Evolutionary conservation across 2,113 vertebrate genomes (phyloP).

Genomic region (Tragelaphus buxtoni): DNA sequence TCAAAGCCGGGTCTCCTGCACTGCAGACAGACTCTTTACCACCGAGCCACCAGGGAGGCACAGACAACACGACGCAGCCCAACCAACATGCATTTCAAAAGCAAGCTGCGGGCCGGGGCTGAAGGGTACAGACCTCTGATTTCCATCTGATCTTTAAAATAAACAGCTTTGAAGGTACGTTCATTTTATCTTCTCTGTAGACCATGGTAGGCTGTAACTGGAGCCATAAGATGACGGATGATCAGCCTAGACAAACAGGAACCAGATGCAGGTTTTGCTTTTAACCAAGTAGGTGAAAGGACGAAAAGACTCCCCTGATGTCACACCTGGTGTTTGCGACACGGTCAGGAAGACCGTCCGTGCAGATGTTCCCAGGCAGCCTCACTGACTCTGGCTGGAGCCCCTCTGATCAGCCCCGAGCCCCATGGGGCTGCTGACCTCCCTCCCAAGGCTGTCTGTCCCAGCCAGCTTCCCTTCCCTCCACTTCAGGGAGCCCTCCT

Average conservation of each 20-base stretch:
- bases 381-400: background rate
- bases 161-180: background rate
- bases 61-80: accelerated
- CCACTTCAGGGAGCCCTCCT: background rate
- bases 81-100: background rate
- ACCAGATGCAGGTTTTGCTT: too few relatives aligned
- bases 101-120: accelerated
- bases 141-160: background rate
- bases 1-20: background rate
- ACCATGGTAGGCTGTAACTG: accelerated
- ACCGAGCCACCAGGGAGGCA: background rate
- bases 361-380: background rate
- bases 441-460: accelerated
- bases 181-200: background rate
- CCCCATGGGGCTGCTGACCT: background rate
- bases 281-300: background rate
- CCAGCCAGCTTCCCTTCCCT: background rate
- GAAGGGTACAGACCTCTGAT: accelerated
- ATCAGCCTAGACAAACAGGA: accelerated
- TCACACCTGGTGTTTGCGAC: accelerated
- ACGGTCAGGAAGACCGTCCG: accelerated
- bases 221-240: accelerated
- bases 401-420: too few relatives aligned
- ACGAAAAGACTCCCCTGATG: accelerated
- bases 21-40: background rate